Evolutionary conservation across 92 coral and sea anemone genomes (phyloP).

Genomic region (Phenganax stokvisi): DNA sequence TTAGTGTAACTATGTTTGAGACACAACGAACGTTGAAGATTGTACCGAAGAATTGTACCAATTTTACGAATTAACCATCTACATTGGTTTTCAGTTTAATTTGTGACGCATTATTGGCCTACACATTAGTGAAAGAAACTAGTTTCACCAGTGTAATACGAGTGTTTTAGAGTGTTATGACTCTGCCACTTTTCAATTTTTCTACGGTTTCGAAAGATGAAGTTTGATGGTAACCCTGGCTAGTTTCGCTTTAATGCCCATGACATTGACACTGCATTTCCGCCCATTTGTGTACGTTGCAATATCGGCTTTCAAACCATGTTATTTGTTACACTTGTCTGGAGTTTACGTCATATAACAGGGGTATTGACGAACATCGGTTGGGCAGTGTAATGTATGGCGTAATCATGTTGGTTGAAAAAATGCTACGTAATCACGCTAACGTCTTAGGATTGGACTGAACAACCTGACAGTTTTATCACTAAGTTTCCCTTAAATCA

Average conservation of each 20-base stretch:
- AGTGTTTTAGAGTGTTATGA: too few species aligned
- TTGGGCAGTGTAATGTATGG: too few species aligned
- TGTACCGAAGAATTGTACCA: not conserved
- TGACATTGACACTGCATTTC: conserved; percentile 19
- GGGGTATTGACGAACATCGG: not conserved
- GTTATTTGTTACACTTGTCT: not conserved
- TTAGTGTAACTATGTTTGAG: not conserved
- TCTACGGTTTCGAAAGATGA: not conserved
- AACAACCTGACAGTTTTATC: too few species aligned
- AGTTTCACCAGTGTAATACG: not conserved
- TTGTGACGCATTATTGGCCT: not conserved
- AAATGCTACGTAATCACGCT: too few species aligned
- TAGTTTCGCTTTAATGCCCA: conserved; percentile 1
- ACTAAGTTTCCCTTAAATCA: too few species aligned
- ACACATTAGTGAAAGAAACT: not conserved
- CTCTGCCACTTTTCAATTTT: too few species aligned
- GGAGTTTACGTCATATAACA: not conserved
- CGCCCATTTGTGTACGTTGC: not conserved
- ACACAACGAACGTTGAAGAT: not conserved
- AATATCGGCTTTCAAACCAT: not conserved
- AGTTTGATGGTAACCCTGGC: not conserved
- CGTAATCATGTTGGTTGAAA: too few species aligned
- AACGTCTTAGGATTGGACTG: too few species aligned
- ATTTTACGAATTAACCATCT: not conserved
- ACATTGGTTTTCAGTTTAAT: not conserved